Conservation (phyloP, 1,140 invertebrate genomes). For the Ostrea denselamellosa region DNA sequence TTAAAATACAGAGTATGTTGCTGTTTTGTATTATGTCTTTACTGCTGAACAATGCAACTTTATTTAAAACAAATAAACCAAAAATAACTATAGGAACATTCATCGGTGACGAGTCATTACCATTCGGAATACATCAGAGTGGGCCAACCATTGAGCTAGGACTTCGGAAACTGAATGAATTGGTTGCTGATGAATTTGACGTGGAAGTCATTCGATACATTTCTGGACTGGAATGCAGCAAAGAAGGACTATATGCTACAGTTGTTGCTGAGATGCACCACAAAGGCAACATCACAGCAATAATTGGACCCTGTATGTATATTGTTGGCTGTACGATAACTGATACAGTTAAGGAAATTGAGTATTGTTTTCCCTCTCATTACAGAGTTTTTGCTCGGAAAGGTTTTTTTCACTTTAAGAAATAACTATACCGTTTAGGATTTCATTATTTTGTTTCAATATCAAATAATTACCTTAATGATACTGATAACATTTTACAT, state of each 20-base stretch:
- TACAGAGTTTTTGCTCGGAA: no score
- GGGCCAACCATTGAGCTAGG: background rate
- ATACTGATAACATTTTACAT: no score
- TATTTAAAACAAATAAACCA: background rate
- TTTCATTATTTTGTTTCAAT: no score
- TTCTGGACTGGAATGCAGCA: background rate
- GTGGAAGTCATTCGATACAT: background rate
- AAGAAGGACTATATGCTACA: background rate
- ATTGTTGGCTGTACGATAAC: no score
- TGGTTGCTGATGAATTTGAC: background rate
- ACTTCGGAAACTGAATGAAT: background rate
- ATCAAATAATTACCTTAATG: no score
- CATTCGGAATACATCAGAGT: slow-evolving; percentile 3
- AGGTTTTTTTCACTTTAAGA: no score
- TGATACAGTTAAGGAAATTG: background rate
- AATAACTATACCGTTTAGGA: no score
- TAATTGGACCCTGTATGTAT: background rate
- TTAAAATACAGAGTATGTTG: no score
- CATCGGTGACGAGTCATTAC: background rate
- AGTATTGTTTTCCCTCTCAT: no score
- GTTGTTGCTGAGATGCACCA: background rate
- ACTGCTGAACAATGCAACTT: background rate
- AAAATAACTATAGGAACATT: background rate
- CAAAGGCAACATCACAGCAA: background rate
- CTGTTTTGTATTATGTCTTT: background rate